Evolutionary conservation across 1,140 invertebrate species (phyloP).

Genomic region (Hetaerina americana): DNA sequence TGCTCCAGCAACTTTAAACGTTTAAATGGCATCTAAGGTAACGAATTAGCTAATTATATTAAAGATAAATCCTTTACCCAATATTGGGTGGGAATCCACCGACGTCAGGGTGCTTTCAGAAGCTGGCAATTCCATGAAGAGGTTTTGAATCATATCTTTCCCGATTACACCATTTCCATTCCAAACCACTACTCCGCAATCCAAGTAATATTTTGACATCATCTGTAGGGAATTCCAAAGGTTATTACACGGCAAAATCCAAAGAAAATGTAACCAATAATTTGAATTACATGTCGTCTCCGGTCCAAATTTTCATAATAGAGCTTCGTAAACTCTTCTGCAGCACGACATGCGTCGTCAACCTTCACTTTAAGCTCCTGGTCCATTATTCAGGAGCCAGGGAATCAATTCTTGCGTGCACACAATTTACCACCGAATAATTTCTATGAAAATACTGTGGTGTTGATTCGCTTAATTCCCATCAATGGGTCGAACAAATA

Average conservation of each 20-base stretch:
- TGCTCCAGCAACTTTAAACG: background rate
- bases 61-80: constrained; percentile 33
- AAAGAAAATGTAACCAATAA: background rate
- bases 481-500: background rate
- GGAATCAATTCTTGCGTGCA: background rate
- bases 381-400: background rate
- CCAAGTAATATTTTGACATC: constrained; percentile 62
- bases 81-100: constrained; percentile 64
- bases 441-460: background rate
- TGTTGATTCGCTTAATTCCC: background rate
- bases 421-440: background rate
- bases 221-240: constrained; percentile 33
- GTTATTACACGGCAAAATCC: background rate
- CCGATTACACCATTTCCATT: constrained; percentile 68
- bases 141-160: constrained; percentile 62
- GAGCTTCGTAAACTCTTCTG: constrained; percentile 66
- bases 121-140: constrained; percentile 55
- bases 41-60: constrained; percentile 1
- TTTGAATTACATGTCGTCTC: constrained; percentile 53
- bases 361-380: constrained; percentile 40
- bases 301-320: constrained; percentile 74
- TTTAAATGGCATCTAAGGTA: background rate
- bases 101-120: constrained; percentile 54
- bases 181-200: constrained; percentile 67
- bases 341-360: constrained; percentile 59